A percentile compares a stretch with the other conserved stretches of the same genome.
phyloP scores from a whole-genome alignment of 1,140 invertebrate genomes.

The Mycetomoellerius zeteki region DNA sequence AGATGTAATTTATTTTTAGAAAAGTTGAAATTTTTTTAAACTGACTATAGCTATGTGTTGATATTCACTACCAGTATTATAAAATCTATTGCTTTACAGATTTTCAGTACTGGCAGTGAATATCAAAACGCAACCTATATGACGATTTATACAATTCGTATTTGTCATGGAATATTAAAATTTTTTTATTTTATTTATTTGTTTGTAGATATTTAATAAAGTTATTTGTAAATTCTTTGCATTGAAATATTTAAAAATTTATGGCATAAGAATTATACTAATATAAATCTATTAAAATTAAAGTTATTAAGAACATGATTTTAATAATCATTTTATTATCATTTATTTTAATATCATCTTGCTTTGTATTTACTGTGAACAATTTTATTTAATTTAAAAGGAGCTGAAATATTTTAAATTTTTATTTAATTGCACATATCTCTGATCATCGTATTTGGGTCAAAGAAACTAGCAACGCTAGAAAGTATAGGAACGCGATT shows the following conservation, averaged over 20 bases:
- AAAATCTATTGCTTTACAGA: too few species aligned
- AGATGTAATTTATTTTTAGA: neutral
- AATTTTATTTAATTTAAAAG: neutral
- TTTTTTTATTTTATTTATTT: too few species aligned
- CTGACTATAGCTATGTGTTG: neutral
- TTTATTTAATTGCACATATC: slow-evolving; percentile 36
- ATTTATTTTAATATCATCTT: neutral
- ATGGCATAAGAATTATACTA: neutral
- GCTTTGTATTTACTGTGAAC: neutral
- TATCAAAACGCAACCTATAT: too few species aligned
- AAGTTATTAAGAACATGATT: neutral
- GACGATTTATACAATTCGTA: too few species aligned
- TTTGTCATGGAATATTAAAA: too few species aligned
- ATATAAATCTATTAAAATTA: neutral
- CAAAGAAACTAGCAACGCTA: neutral
- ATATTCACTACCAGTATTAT: too few species aligned
- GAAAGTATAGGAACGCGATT: slow-evolving; percentile 28
- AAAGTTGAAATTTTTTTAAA: neutral
- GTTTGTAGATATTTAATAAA: neutral
- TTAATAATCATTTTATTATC: neutral
- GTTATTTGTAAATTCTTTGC: neutral
- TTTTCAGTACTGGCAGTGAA: too few species aligned
- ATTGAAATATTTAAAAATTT: neutral
- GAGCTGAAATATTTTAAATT: neutral
- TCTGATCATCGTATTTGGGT: slow-evolving; percentile 2